Evolutionary conservation across 2,113 vertebrate species (phyloP).

Genomic region (Gnathonemus echidnorhynchus): DNA sequence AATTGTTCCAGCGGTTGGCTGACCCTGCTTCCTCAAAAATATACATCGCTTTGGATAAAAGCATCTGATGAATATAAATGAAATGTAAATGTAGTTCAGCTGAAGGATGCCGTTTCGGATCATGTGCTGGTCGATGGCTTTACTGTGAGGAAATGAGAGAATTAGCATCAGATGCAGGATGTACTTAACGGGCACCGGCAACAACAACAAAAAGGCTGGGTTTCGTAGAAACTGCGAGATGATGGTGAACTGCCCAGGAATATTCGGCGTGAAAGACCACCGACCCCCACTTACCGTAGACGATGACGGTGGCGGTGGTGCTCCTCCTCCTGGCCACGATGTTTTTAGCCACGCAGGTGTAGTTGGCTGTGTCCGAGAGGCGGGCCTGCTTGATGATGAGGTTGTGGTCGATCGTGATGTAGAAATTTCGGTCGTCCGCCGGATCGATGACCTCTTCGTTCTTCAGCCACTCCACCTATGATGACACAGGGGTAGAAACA

Average conservation of each 20-base stretch:
- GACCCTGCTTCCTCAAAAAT: neutral
- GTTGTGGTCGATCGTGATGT: constrained; percentile 94
- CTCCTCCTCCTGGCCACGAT: constrained; percentile 88
- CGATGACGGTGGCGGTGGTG: constrained; percentile 84
- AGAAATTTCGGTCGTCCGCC: constrained; percentile 85
- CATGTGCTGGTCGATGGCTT: neutral
- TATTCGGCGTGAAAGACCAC: neutral
- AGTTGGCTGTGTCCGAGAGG: constrained; percentile 89
- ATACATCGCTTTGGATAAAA: neutral
- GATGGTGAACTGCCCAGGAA: neutral
- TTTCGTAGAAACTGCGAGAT: neutral
- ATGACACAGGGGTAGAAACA: neutral
- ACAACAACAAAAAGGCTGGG: neutral
- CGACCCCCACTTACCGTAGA: constrained; percentile 70
- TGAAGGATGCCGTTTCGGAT: neutral
- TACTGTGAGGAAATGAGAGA: neutral
- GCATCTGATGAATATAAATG: neutral
- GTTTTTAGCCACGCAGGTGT: constrained; percentile 92
- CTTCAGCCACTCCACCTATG: constrained; percentile 89
- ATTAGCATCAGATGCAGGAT: neutral
- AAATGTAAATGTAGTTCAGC: neutral
- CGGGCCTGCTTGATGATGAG: constrained; percentile 94
- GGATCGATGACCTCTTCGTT: constrained; percentile 90
- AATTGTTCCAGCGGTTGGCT: neutral
- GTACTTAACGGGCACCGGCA: neutral